phyloP scores from a whole-genome alignment of 2,888 invertebrate genomes.

The Torymus texanus region DNA sequence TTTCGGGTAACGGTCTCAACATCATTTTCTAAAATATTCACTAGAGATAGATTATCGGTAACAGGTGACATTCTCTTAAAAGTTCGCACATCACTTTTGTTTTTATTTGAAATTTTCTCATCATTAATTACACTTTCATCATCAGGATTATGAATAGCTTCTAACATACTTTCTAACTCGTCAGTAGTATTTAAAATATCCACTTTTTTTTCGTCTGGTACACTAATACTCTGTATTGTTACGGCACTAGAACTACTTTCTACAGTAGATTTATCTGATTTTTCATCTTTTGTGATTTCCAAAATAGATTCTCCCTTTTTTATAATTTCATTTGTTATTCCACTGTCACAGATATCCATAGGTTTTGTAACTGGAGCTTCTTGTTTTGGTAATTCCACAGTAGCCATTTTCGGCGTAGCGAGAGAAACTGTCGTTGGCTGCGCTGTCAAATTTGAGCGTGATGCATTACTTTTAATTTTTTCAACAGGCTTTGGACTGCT shows the following conservation, averaged over 20 bases:
- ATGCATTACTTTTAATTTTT: slow-evolving; percentile 46
- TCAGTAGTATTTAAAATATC: slow-evolving; percentile 73
- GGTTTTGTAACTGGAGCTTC: slow-evolving; percentile 44
- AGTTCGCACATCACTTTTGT: slow-evolving; percentile 62
- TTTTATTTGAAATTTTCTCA: slow-evolving; percentile 62
- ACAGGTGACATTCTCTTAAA: slow-evolving; percentile 72
- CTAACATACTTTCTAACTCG: slow-evolving; percentile 74
- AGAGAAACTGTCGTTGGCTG: slow-evolving; percentile 67
- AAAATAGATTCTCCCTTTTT: slow-evolving; percentile 52
- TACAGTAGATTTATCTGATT: slow-evolving; percentile 24
- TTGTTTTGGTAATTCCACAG: slow-evolving; percentile 64
- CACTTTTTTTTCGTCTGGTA: slow-evolving; percentile 67
- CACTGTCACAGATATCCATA: slow-evolving; percentile 70
- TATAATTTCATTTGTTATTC: slow-evolving; percentile 76
- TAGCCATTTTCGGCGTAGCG: slow-evolving; percentile 67
- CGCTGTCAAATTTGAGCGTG: slow-evolving; percentile 54
- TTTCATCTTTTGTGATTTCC: slow-evolving; percentile 39
- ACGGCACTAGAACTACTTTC: slow-evolving; percentile 46
- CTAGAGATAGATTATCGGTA: slow-evolving; percentile 71
- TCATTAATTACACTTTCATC: slow-evolving; percentile 68
- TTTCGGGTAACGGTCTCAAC: slow-evolving; percentile 59
- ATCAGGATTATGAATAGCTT: slow-evolving; percentile 73
- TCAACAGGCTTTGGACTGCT: slow-evolving; percentile 45
- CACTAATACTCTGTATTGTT: slow-evolving; percentile 9
- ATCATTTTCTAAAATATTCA: slow-evolving; percentile 69